A percentile compares a stretch with the other conserved stretches of the same genome.
phyloP scores from a whole-genome alignment of 2,797 vertebrate genomes.

The Syngnathus rostellatus region DNA sequence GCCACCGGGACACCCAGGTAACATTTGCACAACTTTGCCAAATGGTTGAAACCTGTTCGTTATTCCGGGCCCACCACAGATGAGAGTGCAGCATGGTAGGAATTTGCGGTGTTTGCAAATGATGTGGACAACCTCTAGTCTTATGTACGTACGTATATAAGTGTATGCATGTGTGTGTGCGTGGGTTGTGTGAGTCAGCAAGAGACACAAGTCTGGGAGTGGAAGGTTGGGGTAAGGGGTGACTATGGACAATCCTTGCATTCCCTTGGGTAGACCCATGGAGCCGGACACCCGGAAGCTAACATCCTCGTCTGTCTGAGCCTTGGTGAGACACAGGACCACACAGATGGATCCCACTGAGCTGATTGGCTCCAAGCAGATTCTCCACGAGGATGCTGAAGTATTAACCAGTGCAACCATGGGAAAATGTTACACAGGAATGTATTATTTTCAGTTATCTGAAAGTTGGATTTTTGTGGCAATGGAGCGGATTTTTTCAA shows the following conservation, averaged over 20 bases:
- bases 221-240: background rate
- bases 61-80: too few species aligned
- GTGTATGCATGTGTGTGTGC: constrained; percentile 2
- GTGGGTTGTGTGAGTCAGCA: constrained; percentile 4
- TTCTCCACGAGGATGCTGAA: constrained; percentile 9
- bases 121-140: too few species aligned
- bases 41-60: too few species aligned
- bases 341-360: constrained; percentile 40
- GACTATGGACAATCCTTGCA: constrained; percentile 11
- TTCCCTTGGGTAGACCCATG: constrained; percentile 26
- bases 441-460: constrained; percentile 15
- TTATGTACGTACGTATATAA: background rate
- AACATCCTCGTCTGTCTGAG: constrained; percentile 34
- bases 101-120: too few species aligned
- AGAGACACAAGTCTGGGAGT: background rate
- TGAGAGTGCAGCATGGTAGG: too few species aligned
- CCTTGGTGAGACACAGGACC: constrained; percentile 28
- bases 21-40: too few species aligned
- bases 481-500: constrained; percentile 1
- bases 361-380: constrained; percentile 17
- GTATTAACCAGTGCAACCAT: constrained; percentile 15
- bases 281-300: constrained; percentile 37
- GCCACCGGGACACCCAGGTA: too few species aligned
- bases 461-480: constrained; percentile 6
- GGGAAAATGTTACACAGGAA: constrained; percentile 22